A percentile compares a stretch with the other conserved stretches of the same genome.
phyloP scores from a whole-genome alignment of 2,113 vertebrate genomes.

The Lanius collurio region DNA sequence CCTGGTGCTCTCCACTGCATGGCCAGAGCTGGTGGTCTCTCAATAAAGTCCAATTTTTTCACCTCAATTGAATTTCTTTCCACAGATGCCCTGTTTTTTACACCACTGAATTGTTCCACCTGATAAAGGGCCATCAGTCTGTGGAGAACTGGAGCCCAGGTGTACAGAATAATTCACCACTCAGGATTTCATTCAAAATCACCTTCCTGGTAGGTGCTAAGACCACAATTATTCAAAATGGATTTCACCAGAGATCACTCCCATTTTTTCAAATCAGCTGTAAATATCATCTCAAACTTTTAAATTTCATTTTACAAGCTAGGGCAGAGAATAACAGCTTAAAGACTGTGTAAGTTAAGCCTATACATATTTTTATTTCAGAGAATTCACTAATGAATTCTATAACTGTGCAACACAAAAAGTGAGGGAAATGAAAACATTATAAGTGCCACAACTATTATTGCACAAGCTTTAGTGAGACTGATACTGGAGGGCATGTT shows the following conservation, averaged over 20 bases:
- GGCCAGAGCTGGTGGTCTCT: neutral
- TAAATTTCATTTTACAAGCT: neutral
- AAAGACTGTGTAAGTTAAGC: neutral
- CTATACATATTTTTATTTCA: neutral
- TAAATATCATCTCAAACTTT: neutral
- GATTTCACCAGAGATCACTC: neutral
- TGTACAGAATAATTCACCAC: neutral
- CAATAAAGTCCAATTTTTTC: neutral
- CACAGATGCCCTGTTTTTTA: neutral
- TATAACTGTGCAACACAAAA: neutral
- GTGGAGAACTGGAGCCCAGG: neutral
- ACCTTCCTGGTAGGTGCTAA: neutral
- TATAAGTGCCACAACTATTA: neutral
- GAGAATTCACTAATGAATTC: neutral
- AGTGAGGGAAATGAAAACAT: neutral
- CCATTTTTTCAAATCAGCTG: neutral
- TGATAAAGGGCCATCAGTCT: neutral
- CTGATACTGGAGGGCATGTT: neutral
- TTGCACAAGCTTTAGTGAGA: neutral
- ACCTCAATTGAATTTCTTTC: neutral
- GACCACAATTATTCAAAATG: neutral
- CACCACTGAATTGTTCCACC: neutral
- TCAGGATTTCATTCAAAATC: neutral
- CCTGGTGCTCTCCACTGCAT: neutral
- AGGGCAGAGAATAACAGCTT: neutral